These are phyloP conservation scores for Collichthys lucidus DNA, from an alignment of 2,113 vertebrate species.

Conservation along the genomic window DNA sequence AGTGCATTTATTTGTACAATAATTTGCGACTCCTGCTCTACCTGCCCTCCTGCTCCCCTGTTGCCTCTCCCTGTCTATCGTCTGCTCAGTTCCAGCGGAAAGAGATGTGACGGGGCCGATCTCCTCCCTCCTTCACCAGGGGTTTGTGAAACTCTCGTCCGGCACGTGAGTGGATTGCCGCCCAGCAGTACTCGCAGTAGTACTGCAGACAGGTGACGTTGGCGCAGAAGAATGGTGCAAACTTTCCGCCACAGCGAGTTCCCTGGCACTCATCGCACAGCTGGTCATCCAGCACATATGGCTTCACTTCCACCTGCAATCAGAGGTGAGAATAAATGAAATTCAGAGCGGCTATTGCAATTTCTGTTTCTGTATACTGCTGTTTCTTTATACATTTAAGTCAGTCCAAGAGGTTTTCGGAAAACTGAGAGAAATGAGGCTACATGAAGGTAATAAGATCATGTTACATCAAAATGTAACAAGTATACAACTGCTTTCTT, in stretches of 20 bases:
- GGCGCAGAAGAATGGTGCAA: constrained; percentile 99
- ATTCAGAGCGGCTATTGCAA: not conserved
- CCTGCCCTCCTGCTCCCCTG: constrained; percentile 74
- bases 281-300: constrained; percentile 99
- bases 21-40: constrained; percentile 86
- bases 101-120: constrained; percentile 99
- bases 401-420: not conserved
- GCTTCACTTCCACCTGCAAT: constrained; percentile 99
- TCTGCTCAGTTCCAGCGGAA: constrained; percentile 96
- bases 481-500: not conserved
- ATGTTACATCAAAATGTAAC: not conserved
- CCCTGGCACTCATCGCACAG: constrained; percentile 99
- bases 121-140: constrained; percentile 99
- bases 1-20: constrained; percentile 97
- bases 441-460: not conserved
- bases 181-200: constrained; percentile 99
- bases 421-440: not conserved
- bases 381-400: not conserved
- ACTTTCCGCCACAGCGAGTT: constrained; percentile 98
- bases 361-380: not conserved
- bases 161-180: constrained; percentile 98
- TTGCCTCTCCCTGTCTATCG: constrained; percentile 61
- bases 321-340: not conserved
- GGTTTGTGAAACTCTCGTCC: constrained; percentile 99
- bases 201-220: constrained; percentile 99